Evolutionary conservation across 2,113 vertebrate species (phyloP), one percentile per base, ranked within the genome.

Genomic region (Sylvia atricapilla): DNA sequence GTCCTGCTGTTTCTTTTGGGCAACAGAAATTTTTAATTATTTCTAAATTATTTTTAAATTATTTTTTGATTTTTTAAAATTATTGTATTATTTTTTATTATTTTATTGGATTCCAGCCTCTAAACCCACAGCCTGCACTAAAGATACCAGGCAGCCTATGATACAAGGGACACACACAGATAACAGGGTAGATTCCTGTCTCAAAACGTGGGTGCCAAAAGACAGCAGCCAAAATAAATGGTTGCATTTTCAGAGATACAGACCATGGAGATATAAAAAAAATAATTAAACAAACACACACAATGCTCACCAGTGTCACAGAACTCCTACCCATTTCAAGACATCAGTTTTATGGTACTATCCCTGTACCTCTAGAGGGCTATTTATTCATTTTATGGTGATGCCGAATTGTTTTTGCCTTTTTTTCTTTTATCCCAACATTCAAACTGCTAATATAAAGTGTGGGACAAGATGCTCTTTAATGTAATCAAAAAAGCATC

Each of bases 81-180:
- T 47, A 22, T 46, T 46, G 15, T 35, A 15, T 11, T 35, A 58
- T 24, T 35, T 35, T 22, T 56, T n/a, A 31, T 52, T 44, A 44
- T 50, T 62, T 63, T 28, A 28, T 15, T 12, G 28, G 22, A 30
- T 69, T 41, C 25, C 19, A 67, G 20, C 20, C 44, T 43, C 52
- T 53, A 33, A 89, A 63, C 11, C 15, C 46, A 63, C 11, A n/a
- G 14, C 7, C 17, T 50, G 23, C 46, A 27, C 18, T 52, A 25
- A 60, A 53, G 15, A 46, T 22, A 81, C 20, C 44, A 46, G 33
- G n/a, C 4, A 59, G 56, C 30, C 35, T 27, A 47, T 14, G 24
- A 37, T 24, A 55, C 11, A 27, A 47, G 33, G 10, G 37, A 63
- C 52, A 47, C 17, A 33, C 30, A 43, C 0, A 2, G 52, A 0